Evolutionary conservation across 2,113 vertebrate genomes (phyloP).

Genomic region (Triplophysa siluroides): DNA sequence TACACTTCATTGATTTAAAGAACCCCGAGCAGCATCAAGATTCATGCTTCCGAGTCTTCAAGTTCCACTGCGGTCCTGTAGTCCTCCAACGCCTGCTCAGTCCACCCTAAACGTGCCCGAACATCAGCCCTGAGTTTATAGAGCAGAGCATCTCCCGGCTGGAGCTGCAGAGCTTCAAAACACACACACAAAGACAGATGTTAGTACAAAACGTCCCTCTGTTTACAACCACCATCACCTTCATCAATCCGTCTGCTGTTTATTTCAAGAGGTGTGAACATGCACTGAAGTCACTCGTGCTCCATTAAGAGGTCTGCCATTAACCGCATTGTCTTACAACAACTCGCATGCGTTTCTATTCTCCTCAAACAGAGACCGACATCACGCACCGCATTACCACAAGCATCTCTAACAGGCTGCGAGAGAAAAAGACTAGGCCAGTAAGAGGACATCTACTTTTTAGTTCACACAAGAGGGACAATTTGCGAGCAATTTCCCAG

Average conservation of each 20-base stretch:
- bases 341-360: not conserved
- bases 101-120: conserved; percentile 72
- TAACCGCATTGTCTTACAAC: not conserved
- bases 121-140: conserved; percentile 77
- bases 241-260: not conserved
- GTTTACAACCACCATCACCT: not conserved
- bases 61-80: conserved; percentile 74
- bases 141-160: conserved; percentile 71
- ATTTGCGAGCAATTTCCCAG: conserved; percentile 44
- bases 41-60: conserved; percentile 59
- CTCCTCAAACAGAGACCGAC: not conserved
- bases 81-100: conserved; percentile 71
- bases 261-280: not conserved
- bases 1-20: not conserved
- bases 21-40: not conserved
- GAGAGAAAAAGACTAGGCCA: not conserved
- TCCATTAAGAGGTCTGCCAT: not conserved
- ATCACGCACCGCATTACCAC: not conserved
- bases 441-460: conserved; percentile 29
- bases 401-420: not conserved
- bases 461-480: conserved; percentile 33
- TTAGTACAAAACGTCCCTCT: not conserved
- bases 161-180: conserved; percentile 73
- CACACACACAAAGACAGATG: conserved; percentile 22
- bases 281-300: too few species aligned